These are phyloP conservation scores for Fabriciana adippe DNA, from an alignment of 2,888 invertebrate genomes.

Conservation along the genomic window DNA sequence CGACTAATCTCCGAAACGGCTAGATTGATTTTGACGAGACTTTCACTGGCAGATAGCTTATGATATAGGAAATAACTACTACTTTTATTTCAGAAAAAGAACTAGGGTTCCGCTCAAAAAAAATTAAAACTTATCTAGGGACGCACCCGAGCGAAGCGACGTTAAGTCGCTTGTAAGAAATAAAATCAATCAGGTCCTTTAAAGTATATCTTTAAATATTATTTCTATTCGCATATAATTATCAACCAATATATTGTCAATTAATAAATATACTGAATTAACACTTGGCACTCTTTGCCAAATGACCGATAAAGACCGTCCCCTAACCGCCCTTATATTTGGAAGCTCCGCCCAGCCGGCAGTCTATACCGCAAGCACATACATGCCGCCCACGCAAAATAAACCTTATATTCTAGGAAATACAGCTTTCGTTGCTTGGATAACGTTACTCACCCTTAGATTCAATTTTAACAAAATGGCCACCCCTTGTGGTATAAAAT, in stretches of 20 bases:
- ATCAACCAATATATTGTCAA: background rate
- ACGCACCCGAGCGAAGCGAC: too few relatives aligned
- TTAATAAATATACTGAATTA: conserved; percentile 18
- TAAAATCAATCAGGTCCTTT: too few relatives aligned
- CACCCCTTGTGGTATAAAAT: conserved; percentile 68
- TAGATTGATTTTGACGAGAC: too few relatives aligned
- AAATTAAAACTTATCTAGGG: too few relatives aligned
- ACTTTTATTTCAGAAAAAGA: too few relatives aligned
- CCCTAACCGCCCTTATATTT: conserved; percentile 50
- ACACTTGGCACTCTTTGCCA: conserved; percentile 41
- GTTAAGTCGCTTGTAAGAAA: too few relatives aligned
- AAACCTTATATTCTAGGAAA: conserved; percentile 44
- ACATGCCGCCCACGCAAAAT: conserved; percentile 40
- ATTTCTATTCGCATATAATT: background rate
- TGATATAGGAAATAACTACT: too few relatives aligned
- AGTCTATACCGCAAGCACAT: conserved; percentile 43
- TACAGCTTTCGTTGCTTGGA: conserved; percentile 35
- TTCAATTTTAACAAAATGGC: conserved; percentile 45
- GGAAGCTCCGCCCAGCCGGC: conserved; percentile 59
- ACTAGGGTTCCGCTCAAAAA: too few relatives aligned
- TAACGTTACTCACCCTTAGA: conserved; percentile 41
- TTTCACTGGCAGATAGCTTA: too few relatives aligned
- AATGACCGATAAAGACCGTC: conserved; percentile 50
- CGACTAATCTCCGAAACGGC: too few relatives aligned
- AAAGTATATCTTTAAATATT: background rate